Evolutionary conservation across 2,113 vertebrate genomes (phyloP).

Genomic region (Alouatta palliata): DNA sequence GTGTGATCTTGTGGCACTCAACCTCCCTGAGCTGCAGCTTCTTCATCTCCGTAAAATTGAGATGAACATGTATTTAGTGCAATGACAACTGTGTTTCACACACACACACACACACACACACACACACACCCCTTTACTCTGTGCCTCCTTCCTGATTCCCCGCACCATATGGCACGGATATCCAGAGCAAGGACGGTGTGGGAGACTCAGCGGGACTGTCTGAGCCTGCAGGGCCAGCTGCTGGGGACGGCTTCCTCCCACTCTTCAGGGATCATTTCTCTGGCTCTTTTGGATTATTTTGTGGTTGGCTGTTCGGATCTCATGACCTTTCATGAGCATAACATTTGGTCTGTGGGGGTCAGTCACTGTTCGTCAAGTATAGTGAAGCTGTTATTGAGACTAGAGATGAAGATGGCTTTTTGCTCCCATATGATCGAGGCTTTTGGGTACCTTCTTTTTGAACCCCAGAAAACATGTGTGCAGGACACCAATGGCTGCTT

Average conservation of each 20-base stretch:
- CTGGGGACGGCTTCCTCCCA: constrained; percentile 41
- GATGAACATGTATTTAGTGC: background rate
- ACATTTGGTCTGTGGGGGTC: background rate
- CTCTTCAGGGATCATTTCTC: background rate
- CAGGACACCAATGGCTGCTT: background rate
- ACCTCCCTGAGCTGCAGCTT: background rate
- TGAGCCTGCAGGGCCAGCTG: constrained; percentile 31
- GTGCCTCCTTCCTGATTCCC: background rate
- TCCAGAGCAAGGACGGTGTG: constrained; percentile 33
- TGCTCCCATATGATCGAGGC: background rate
- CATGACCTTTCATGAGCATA: constrained; percentile 39
- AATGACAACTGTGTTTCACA: background rate
- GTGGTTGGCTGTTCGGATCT: constrained; percentile 46
- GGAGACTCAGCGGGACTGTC: constrained; percentile 14
- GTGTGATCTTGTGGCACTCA: background rate
- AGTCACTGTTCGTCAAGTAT: background rate
- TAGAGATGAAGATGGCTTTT: background rate
- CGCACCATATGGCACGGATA: background rate
- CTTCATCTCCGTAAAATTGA: background rate
- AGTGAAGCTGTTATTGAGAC: background rate
- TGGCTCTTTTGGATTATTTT: background rate
- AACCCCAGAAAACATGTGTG: background rate
- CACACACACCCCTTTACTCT: background rate
- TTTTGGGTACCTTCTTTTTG: background rate
- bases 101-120: fast-evolving